Conservation (phyloP, 2,797 vertebrate genomes). For the Heteromormyrus szaboi region DNA sequence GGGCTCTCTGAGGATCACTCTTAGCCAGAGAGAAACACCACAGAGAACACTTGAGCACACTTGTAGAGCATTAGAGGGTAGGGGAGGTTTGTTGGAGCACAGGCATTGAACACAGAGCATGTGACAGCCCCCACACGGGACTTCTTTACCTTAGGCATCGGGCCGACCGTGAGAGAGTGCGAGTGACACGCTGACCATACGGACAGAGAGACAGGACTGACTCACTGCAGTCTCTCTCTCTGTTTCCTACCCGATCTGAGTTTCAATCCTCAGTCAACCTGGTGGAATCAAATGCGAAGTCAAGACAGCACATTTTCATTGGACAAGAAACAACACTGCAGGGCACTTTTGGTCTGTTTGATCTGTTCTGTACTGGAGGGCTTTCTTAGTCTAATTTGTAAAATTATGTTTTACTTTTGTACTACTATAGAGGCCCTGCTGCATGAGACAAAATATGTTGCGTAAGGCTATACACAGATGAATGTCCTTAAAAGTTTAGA, state of each 20-base stretch:
- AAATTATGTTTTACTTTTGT: conserved; percentile 10
- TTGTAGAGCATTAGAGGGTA: conserved; percentile 25
- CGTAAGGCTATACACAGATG: conserved; percentile 16
- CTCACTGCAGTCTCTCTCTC: conserved; percentile 47
- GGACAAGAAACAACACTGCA: conserved; percentile 55
- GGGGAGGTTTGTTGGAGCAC: conserved; percentile 48
- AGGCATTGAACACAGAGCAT: conserved; percentile 61
- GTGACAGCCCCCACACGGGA: conserved; percentile 50
- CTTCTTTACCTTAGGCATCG: conserved; percentile 70
- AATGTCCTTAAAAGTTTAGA: neutral
- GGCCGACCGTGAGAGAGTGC: conserved; percentile 61
- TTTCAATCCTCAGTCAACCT: conserved; percentile 72
- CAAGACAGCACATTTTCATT: conserved; percentile 67
- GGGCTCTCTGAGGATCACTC: conserved; percentile 26
- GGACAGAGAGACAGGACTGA: conserved; percentile 54
- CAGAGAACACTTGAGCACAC: conserved; percentile 33
- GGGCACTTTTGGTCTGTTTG: conserved; percentile 5
- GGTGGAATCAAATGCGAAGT: conserved; percentile 73
- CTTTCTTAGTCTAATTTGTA: neutral
- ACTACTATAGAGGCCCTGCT: conserved; percentile 21
- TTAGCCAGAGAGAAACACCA: conserved; percentile 40
- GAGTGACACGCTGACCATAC: conserved; percentile 57
- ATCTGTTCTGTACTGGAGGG: conserved; percentile 25
- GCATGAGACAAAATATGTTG: conserved; percentile 28
- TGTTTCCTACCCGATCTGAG: conserved; percentile 61